Evolutionary conservation across 2,113 vertebrate genomes (phyloP).

Genomic region (Polyodon spathula): DNA sequence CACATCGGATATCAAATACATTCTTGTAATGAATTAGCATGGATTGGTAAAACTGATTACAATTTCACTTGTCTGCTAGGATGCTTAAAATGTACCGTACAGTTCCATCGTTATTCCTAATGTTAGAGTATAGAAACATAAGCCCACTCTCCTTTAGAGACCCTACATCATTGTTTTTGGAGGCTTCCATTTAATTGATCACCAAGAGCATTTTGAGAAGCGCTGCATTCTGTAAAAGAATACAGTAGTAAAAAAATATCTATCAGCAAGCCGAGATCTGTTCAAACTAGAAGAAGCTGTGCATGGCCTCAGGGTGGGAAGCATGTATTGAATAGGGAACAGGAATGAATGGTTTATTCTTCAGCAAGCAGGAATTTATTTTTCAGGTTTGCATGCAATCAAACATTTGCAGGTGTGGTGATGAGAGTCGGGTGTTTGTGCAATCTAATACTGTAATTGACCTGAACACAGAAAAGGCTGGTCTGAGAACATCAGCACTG

Average conservation of each 20-base stretch:
- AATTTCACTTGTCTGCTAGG: no score
- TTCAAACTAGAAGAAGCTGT: background rate
- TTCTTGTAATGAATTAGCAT: no score
- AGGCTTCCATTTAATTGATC: background rate
- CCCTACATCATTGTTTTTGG: no score
- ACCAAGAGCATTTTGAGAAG: background rate
- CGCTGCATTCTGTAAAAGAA: background rate
- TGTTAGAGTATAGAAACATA: no score
- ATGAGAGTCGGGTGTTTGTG: background rate
- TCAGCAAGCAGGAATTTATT: no score
- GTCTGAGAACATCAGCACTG: background rate
- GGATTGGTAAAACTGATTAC: no score
- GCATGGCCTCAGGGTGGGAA: background rate
- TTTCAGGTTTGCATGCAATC: background rate
- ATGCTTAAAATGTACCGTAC: no score
- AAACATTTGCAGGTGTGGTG: background rate
- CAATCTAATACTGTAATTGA: conserved; percentile 2
- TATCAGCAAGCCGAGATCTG: background rate
- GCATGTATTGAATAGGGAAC: background rate
- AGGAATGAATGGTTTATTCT: no score
- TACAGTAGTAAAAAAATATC: background rate
- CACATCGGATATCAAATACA: no score
- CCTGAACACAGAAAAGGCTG: conserved; percentile 1
- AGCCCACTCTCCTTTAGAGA: no score
- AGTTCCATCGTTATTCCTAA: no score